Evolutionary conservation across 1,140 invertebrate species (phyloP).

Genomic region (Drosophila triauraria): DNA sequence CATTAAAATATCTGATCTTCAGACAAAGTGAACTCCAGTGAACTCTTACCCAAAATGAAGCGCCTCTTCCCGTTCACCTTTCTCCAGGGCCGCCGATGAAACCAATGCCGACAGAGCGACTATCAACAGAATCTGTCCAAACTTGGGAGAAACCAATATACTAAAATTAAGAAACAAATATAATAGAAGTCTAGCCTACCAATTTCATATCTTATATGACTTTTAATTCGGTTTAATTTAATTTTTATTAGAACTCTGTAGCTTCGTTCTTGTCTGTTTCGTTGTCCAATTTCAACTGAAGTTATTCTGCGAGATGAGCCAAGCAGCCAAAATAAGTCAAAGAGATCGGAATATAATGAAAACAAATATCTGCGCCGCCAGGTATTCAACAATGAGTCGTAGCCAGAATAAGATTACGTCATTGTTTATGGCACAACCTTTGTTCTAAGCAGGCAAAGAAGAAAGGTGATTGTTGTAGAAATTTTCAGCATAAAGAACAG

Average conservation of each 20-base stretch:
- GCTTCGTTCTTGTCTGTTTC: constrained; percentile 39
- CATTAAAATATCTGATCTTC: background rate
- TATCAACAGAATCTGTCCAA: constrained; percentile 22
- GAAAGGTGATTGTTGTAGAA: constrained; percentile 18
- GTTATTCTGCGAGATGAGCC: constrained; percentile 55
- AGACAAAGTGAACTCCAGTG: background rate
- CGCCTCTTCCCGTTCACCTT: constrained; percentile 55
- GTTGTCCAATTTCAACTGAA: constrained; percentile 54
- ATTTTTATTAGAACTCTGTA: constrained; percentile 1
- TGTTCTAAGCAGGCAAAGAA: constrained; percentile 50
- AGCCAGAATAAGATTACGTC: constrained; percentile 60
- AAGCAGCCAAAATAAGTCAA: constrained; percentile 69
- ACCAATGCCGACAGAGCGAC: constrained; percentile 30
- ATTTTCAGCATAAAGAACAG: background rate
- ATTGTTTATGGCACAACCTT: constrained; percentile 69
- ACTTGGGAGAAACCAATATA: constrained; percentile 20
- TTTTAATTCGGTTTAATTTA: background rate
- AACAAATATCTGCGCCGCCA: constrained; percentile 62
- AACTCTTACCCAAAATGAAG: constrained; percentile 60
- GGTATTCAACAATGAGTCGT: constrained; percentile 42
- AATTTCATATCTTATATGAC: constrained; percentile 38
- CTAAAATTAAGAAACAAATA: background rate
- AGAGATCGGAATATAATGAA: constrained; percentile 72
- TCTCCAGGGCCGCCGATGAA: constrained; percentile 24
- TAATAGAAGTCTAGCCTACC: constrained; percentile 12